Evolutionary conservation across 2,797 vertebrate species (phyloP).

Genomic region (Lithobates sylvaticus): DNA sequence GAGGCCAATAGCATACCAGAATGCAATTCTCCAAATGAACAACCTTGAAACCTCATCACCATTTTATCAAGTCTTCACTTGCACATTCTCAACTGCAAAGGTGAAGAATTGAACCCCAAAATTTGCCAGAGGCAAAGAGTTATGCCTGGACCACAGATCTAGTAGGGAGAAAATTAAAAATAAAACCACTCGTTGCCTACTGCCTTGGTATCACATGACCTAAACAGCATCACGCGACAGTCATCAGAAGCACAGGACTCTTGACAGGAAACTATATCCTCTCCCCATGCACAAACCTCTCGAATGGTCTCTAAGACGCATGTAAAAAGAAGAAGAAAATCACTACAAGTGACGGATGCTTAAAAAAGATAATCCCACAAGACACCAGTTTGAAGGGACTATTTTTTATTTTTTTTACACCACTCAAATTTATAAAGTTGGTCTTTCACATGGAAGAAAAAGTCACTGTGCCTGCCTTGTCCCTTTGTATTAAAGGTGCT

Average conservation of each 20-base stretch:
- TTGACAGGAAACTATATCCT: not conserved
- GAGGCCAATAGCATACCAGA: conserved; percentile 60
- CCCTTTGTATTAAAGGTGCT: conserved; percentile 86
- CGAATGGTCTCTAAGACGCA: conserved; percentile 19
- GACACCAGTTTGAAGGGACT: conserved; percentile 7
- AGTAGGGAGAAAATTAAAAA: conserved; percentile 30
- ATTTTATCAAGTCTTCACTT: conserved; percentile 80
- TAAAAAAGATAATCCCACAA: conserved; percentile 2
- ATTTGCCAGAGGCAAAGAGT: conserved; percentile 59
- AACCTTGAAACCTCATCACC: conserved; percentile 95
- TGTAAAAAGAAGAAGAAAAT: not conserved
- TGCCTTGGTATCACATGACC: conserved; percentile 77
- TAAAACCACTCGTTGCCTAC: conserved; percentile 15
- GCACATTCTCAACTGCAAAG: conserved; percentile 91
- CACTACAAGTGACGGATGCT: conserved; percentile 12
- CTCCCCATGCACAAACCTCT: not conserved
- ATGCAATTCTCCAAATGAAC: conserved; percentile 81
- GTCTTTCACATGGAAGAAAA: conserved; percentile 21
- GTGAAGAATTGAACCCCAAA: conserved; percentile 66
- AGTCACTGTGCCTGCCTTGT: conserved; percentile 77
- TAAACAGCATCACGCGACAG: conserved; percentile 64
- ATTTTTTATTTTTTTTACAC: conserved; percentile 14
- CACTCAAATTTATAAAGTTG: conserved; percentile 3
- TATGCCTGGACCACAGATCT: conserved; percentile 25
- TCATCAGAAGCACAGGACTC: conserved; percentile 45